Evolutionary conservation across 2,797 vertebrate genomes (phyloP), one percentile per base, ranked within the genome.

Genomic region (Pelodytes ibericus): DNA sequence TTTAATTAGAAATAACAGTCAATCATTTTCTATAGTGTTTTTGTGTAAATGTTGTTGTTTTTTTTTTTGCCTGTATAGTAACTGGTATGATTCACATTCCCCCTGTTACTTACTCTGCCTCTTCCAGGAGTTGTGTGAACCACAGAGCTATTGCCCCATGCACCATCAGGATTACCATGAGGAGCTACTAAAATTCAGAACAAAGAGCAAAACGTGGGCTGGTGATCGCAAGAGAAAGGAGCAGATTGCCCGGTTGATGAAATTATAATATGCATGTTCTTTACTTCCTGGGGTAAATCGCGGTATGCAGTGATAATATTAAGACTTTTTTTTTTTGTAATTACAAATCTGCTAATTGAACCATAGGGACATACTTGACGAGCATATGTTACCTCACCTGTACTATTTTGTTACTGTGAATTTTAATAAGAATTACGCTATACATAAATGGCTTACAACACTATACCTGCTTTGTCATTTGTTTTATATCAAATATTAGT

Each of bases 91-190:
- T n/a, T n/a, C n/a, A n/a, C n/a, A n/a, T n/a, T n/a, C n/a, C n/a
- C n/a, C n/a, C 24, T 20, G 15, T 39, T 62, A 24, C 7, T 22
- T 44, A 11, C 0, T 7, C 6, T 80, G 0, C 15, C 11, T 15
- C 16, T 2, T 16, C 0, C 84, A 98, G 96, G 26, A 71, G 0
- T 92, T 91, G 75, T 98, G 96, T 53, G 95, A 98, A 47, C 96
- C 96, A 2, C 93, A 94, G 89, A 82, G 89, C 27, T 98, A 98
- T 81, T 90, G 95, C 5, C 94, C 96, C 2, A 98, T 98, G 96
- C 90, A 92, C 85, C 95, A 98, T 15, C 86, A 94, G 82, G 95
- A 94, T 82, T 97, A 93, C 84, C 95, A 89, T 79, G 95, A 96
- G 5, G 94, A 97, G 74, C 89, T 97, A 75, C 91, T 90, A 72